Evolutionary conservation across 1,140 invertebrate genomes (phyloP).

Genomic region (Drosophila quadrilineata): DNA sequence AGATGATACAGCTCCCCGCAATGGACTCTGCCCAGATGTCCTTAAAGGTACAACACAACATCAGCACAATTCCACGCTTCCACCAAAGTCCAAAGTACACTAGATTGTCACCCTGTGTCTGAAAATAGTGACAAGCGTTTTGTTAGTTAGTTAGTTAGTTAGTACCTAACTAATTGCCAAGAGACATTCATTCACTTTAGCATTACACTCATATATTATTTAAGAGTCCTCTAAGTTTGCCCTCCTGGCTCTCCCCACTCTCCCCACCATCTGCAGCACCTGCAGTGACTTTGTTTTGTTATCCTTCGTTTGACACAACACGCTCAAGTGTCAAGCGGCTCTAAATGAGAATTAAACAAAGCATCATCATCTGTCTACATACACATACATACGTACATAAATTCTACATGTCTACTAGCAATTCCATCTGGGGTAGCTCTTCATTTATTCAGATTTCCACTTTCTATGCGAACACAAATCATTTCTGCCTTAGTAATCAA

Average conservation of each 20-base stretch:
- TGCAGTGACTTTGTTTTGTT: constrained; percentile 10
- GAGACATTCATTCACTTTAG: constrained; percentile 5
- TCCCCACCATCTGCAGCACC: not conserved
- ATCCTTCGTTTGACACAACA: too few relatives aligned
- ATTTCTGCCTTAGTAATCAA: not conserved
- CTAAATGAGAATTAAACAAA: constrained; percentile 77
- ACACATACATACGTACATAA: not conserved
- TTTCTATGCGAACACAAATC: not conserved
- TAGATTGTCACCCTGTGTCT: too few relatives aligned
- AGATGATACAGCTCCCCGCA: constrained; percentile 84
- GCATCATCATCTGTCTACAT: constrained; percentile 21
- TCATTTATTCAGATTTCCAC: not conserved
- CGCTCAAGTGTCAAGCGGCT: constrained; percentile 20
- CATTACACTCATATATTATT: constrained; percentile 31
- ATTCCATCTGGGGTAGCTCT: not conserved
- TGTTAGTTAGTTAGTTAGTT: not conserved
- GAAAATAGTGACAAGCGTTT: constrained; percentile 1
- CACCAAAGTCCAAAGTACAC: too few relatives aligned
- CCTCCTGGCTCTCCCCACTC: too few relatives aligned
- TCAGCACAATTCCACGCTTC: too few relatives aligned
- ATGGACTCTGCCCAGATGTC: constrained; percentile 84
- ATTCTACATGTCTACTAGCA: not conserved
- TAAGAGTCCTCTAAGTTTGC: too few relatives aligned
- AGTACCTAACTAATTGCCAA: constrained; percentile 25
- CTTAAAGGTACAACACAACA: constrained; percentile 84